Conservation (phyloP, 2,888 invertebrate species). For the Lymantria monacha region DNA sequence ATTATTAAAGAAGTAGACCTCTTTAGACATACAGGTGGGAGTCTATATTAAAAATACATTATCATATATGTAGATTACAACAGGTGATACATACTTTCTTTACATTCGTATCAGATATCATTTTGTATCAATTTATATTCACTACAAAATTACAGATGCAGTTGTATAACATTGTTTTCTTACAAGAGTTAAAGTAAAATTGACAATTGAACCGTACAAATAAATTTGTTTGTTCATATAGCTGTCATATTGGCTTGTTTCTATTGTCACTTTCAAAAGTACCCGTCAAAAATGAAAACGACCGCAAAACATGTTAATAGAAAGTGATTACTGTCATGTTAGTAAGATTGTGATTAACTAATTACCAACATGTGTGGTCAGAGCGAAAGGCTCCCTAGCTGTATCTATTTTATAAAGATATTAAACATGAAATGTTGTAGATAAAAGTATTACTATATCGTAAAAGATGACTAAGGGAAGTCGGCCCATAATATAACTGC, state of each 20-base stretch:
- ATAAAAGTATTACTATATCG: too few relatives aligned
- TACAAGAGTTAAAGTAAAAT: neutral
- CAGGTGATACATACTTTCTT: conserved; percentile 15
- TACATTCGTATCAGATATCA: conserved; percentile 41
- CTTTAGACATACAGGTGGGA: too few relatives aligned
- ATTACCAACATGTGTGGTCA: neutral
- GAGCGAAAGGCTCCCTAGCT: neutral
- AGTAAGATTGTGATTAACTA: conserved; percentile 4
- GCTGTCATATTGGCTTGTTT: conserved; percentile 37
- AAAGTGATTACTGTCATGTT: conserved; percentile 38
- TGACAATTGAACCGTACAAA: conserved; percentile 4
- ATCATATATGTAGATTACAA: neutral
- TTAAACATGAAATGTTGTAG: too few relatives aligned
- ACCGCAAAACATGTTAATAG: conserved; percentile 34
- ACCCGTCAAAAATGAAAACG: conserved; percentile 43
- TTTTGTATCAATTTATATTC: conserved; percentile 37
- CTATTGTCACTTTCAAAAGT: conserved; percentile 49
- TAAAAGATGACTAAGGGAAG: too few relatives aligned
- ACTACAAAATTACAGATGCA: conserved; percentile 20
- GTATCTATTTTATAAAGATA: too few relatives aligned
- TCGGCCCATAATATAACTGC: too few relatives aligned
- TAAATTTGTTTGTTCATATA: conserved; percentile 13
- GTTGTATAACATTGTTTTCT: conserved; percentile 8
- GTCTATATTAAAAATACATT: too few relatives aligned
- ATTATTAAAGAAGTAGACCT: too few relatives aligned